Base-by-base conservation (phyloP, 2,113 vertebrate genomes). In the Ranitomeya imitator region DNA sequence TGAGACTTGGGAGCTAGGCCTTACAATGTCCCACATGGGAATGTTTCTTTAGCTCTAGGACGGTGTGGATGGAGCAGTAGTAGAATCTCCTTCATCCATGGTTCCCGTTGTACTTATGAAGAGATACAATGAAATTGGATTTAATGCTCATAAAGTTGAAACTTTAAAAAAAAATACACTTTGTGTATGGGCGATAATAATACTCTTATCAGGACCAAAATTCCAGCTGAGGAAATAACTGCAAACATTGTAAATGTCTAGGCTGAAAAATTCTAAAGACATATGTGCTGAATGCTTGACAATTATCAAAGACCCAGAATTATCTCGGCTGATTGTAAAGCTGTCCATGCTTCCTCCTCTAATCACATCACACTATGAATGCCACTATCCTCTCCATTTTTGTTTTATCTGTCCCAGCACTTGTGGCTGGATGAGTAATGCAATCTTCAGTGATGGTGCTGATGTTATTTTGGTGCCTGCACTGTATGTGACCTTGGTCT, bases 331-430 rank as follows among this genome's bases (percentile, higher is more conserved):
- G 69, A 57, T 83, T 83, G 86, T 63, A 83, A 76, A 83, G 21
- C 79, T 83, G 67, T 61, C 55, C 55, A 51, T 82, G 57, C 77
- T 16, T 88, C 79, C 76, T 88, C 86, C 86, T 83, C 79, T 83
- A 51, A 83, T 88, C 86, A 88, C 83, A 88, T 83, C 57, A 79
- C 79, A 88, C 86, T 82, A 37, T 14, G 69, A 63, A 79, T 88
- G 73, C 19, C 67, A 51, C 69, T 88, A 55, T 87, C 86, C 63
- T 86, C 61, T 69, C 76, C 77, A 57, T 73, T 81, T 88, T 80
- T 31, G n/a, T 86, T 83, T 88, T 63, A 84, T 76, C 71, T 76
- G 73, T 67, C 51, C 59, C 59, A 83, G 73, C 81, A 88, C 80
- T 83, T 84, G 87, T 88, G 80, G 80, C 23, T 65, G 81, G 67